Evolutionary conservation across 2,888 invertebrate species (phyloP).

Genomic region (Dynastes grantii): DNA sequence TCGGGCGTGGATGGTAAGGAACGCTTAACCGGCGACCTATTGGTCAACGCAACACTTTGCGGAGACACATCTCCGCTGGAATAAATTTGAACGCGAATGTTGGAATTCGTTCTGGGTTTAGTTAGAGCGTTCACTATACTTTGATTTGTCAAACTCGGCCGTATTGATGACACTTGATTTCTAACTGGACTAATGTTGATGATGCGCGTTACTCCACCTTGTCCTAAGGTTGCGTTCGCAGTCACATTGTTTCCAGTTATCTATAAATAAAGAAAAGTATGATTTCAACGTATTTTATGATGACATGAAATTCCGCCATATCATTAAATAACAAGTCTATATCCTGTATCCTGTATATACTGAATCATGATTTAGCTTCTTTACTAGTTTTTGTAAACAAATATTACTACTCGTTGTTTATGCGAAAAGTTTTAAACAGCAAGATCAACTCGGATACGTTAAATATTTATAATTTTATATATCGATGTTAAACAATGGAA

Average conservation of each 20-base stretch:
- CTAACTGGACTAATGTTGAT: conserved; percentile 71
- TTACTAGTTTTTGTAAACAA: too few relatives aligned
- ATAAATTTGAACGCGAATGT: conserved; percentile 66
- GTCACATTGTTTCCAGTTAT: conserved; percentile 51
- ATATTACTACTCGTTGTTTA: neutral
- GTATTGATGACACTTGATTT: conserved; percentile 64
- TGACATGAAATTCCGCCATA: too few relatives aligned
- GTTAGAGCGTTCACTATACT: conserved; percentile 69
- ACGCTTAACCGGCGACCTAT: conserved; percentile 70
- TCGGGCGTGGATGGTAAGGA: conserved; percentile 70
- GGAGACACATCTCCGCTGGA: conserved; percentile 53
- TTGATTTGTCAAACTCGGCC: conserved; percentile 69
- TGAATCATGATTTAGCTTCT: too few relatives aligned
- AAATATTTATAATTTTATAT: neutral
- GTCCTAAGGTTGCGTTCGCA: conserved; percentile 65
- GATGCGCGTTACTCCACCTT: conserved; percentile 72
- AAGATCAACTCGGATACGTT: neutral
- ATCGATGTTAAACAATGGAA: too few relatives aligned
- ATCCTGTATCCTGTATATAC: too few relatives aligned
- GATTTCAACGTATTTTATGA: too few relatives aligned
- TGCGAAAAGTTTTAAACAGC: neutral
- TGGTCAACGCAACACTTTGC: conserved; percentile 56
- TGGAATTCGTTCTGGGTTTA: conserved; percentile 63
- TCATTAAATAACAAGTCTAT: too few relatives aligned
- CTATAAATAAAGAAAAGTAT: conserved; percentile 47